Percentiles rank a stretch among this genome's conserved stretches.
Evolutionary conservation across 2,113 vertebrate species (phyloP).

Genomic region (Vulpes vulpes): DNA sequence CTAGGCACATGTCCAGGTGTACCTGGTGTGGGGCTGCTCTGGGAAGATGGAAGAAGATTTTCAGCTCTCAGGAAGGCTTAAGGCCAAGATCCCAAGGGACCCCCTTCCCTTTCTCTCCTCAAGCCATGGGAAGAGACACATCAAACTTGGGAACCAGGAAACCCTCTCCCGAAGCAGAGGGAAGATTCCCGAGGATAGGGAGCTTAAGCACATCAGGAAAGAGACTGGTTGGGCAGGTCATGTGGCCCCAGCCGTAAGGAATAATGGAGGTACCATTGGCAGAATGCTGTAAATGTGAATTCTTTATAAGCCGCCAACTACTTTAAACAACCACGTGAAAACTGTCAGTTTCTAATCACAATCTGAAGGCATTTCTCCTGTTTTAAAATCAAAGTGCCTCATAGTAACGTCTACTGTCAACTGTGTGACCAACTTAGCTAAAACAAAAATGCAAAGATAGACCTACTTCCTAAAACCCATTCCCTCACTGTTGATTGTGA

Average conservation of each 20-base stretch:
- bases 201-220: neutral
- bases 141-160: neutral
- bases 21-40: neutral
- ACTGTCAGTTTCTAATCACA: neutral
- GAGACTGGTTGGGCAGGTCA: neutral
- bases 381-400: constrained; percentile 6
- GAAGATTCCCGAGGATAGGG: neutral
- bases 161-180: neutral
- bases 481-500: neutral
- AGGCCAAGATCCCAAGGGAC: neutral
- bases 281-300: neutral
- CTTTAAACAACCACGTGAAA: neutral
- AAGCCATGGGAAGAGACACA: neutral
- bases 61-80: neutral
- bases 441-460: neutral
- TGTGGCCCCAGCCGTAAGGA: neutral
- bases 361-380: constrained; percentile 10
- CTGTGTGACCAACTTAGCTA: constrained; percentile 2
- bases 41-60: neutral
- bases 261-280: neutral
- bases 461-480: neutral
- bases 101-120: neutral
- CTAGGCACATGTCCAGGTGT: neutral
- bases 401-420: neutral
- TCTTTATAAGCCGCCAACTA: neutral